A percentile compares a stretch with the other conserved stretches of the same genome.
Evolutionary conservation across 2,888 invertebrate species (phyloP).

Genomic region (Platycheirus rosarum): DNA sequence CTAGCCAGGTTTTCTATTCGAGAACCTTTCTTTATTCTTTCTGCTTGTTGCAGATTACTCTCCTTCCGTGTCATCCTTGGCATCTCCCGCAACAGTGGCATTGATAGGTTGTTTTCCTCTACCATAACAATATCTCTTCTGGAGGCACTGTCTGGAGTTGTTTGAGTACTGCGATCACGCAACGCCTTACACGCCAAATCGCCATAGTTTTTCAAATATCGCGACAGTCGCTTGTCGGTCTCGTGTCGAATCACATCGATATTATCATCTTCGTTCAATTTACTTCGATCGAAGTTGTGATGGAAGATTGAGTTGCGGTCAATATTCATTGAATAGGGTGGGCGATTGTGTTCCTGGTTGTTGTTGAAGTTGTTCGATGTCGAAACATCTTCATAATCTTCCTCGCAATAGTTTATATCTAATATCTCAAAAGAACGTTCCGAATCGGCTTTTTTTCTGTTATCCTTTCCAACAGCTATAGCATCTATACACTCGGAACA

Average conservation of each 20-base stretch:
- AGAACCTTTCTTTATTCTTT: constrained; percentile 65
- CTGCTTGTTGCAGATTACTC: constrained; percentile 49
- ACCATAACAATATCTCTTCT: constrained; percentile 79
- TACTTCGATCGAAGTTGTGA: constrained; percentile 74
- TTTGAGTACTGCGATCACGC: constrained; percentile 79
- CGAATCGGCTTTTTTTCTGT: constrained; percentile 75
- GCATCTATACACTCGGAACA: constrained; percentile 80
- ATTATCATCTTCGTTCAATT: constrained; percentile 76
- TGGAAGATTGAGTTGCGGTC: constrained; percentile 79
- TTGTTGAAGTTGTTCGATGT: constrained; percentile 54
- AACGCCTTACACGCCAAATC: constrained; percentile 79
- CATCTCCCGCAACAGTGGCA: constrained; percentile 86
- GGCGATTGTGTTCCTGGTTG: constrained; percentile 41
- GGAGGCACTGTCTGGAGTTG: constrained; percentile 77
- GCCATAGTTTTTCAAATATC: constrained; percentile 81
- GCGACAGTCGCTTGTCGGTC: constrained; percentile 78
- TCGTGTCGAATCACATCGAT: constrained; percentile 78
- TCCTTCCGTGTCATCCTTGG: constrained; percentile 80
- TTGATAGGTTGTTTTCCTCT: constrained; percentile 83
- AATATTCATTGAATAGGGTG: constrained; percentile 78
- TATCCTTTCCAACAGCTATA: constrained; percentile 78
- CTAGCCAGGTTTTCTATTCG: constrained; percentile 82
- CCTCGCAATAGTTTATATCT: constrained; percentile 62
- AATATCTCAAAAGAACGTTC: constrained; percentile 75
- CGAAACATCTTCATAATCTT: constrained; percentile 75